phyloP scores from a whole-genome alignment of 2,888 invertebrate species.

The Punctoribates punctum region DNA sequence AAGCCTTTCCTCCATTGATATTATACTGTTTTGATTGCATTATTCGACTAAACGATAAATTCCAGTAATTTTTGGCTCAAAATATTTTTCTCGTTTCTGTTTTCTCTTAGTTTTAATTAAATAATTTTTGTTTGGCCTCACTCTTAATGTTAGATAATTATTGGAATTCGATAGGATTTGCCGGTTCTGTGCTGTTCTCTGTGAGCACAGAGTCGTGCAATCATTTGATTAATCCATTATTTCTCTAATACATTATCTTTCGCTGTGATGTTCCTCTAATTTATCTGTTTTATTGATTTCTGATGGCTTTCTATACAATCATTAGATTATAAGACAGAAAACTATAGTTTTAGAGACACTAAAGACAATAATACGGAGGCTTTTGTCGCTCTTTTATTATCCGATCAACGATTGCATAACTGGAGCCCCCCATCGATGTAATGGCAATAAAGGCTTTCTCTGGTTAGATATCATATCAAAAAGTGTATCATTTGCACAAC shows the following conservation, averaged over 20 bases:
- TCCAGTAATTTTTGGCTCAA: not conserved
- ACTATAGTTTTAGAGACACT: not conserved
- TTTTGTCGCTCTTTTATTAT: constrained; percentile 27
- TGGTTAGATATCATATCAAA: not conserved
- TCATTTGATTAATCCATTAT: constrained; percentile 19
- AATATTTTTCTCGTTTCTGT: not conserved
- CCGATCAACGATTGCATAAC: constrained; percentile 15
- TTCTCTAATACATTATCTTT: not conserved
- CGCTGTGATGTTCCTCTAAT: not conserved
- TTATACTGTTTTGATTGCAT: not conserved
- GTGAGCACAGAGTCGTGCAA: constrained; percentile 14
- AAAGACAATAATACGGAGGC: not conserved
- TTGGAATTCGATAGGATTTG: constrained; percentile 9
- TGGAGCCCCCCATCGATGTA: constrained; percentile 6
- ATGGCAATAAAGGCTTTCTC: constrained; percentile 24
- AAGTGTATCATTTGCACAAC: constrained; percentile 5
- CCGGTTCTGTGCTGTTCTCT: not conserved
- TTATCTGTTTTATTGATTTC: constrained; percentile 30
- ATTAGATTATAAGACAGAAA: not conserved
- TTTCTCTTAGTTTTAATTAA: not conserved
- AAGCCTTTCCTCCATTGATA: not conserved
- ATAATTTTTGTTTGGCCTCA: constrained; percentile 1
- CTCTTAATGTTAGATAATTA: constrained; percentile 13
- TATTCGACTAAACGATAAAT: not conserved
- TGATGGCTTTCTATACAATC: constrained; percentile 20